Evolutionary conservation across 1,140 invertebrate genomes (phyloP), one percentile per base, ranked within the genome.

Genomic region (Papilio glaucus): DNA sequence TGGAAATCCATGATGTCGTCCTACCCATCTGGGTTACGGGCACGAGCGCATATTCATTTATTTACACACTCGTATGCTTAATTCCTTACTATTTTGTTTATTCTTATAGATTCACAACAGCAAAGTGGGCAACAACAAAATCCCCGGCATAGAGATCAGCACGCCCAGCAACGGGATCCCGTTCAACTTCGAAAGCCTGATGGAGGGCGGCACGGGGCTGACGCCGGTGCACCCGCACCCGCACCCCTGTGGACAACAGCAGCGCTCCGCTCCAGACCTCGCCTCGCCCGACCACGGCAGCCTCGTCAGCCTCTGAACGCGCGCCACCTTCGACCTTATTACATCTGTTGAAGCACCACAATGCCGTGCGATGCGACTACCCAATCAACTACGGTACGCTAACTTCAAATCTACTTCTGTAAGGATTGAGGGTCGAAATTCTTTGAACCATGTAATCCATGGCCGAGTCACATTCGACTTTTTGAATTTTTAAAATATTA

Each of bases 181-280:
- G 38, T 98, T 98, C 86, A 98, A 98, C 89, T 98, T 98, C 84
- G 98, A 98, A 77, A 97, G 97, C 60, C 94, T 98, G 70, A 98
- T 98, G 96, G 97, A 98, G 79, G 97, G 97, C 57, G 97, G 97
- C 72, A 98, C 98, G 5, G 98, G 98, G 0, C 93, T 98, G 10
- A 98, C 97, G 5, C 97, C 97, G 0, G 96, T 98, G 5, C 89
- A 92, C 81, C 96, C 96, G 42, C 88, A 90, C 82, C 95, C 95
- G 12, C 95, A 94, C 72, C 95, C 95, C 3, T 85, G 84, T 79
- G 85, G 86, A 7, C 84, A 85, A 69, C 90, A 92, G 75, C 86
- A 87, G 71, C 84, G 86, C 42, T 76, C 78, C 70, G 83, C 84
- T 42, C 91, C 91, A 60, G 91, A 93, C 75, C 85, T 83, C n/a